These are phyloP conservation scores for Microcebus ravelobensis DNA, from an alignment of 2,113 vertebrate genomes.

Conservation along the genomic window DNA sequence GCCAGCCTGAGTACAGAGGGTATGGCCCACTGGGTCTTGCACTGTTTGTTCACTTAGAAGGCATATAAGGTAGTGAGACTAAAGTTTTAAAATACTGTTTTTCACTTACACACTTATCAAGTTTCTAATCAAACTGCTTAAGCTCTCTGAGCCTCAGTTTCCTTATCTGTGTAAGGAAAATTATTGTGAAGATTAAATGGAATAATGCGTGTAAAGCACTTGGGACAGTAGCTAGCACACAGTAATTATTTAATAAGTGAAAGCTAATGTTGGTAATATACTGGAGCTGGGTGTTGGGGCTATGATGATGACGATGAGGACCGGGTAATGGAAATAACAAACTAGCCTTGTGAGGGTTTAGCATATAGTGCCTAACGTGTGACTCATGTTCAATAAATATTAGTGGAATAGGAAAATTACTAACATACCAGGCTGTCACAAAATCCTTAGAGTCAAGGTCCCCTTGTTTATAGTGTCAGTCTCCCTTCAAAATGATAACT, in stretches of 20 bases:
- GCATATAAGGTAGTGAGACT: neutral
- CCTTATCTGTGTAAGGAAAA: neutral
- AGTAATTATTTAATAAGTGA: neutral
- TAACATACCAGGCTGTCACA: neutral
- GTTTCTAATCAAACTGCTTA: constrained; percentile 9
- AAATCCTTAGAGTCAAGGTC: neutral
- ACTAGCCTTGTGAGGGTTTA: neutral
- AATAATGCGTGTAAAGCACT: neutral
- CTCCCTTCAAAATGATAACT: neutral
- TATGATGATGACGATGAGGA: neutral
- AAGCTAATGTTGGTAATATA: neutral
- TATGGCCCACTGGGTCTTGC: neutral
- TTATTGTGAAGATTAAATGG: neutral
- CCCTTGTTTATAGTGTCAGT: neutral
- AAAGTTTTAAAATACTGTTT: neutral
- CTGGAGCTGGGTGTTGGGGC: neutral
- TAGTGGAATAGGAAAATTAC: neutral
- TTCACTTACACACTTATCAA: neutral
- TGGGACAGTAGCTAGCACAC: neutral
- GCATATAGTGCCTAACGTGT: neutral
- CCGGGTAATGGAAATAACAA: neutral
- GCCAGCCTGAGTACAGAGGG: neutral
- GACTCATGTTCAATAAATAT: neutral
- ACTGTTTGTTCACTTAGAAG: neutral
- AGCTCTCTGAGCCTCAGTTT: neutral